Base-by-base conservation (phyloP, 2,888 invertebrate species). In the Mesorhabditis belari region DNA sequence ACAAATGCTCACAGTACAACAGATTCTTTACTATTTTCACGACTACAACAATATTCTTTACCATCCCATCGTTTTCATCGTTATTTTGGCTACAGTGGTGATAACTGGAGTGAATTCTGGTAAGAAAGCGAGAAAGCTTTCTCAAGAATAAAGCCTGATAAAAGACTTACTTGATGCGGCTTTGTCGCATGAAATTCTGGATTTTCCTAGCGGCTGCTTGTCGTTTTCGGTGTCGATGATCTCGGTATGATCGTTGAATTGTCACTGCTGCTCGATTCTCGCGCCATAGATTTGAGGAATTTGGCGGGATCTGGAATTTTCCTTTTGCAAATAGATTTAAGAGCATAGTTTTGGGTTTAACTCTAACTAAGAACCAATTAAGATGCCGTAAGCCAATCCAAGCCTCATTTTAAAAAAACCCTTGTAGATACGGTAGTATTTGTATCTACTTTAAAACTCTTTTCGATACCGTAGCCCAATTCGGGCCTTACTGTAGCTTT, bases 161-260 rank as follows among this genome's bases (percentile, higher is more conserved):
- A n/a, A n/a, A 26, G 21, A 67, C 70, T 67, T 56, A 93, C 93
- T 92, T 92, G 84, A 91, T 90, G 83, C 92, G 91, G 27, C 92
- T 90, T 84, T 92, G 92, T 81, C 92, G 86, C 92, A 93, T 92
- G 81, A 93, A 93, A 82, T 92, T 92, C 83, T 93, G 93, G 76
- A 93, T 93, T 85, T 92, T 92, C 78, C 92, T 87, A 57, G 93
- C 93, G 58, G 93, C 93, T 84, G 92, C 92, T 82, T 93, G 91
- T 82, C 91, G 90, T 64, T 90, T 87, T 75, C 90, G 86, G 55
- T 73, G 71, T n/a, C n/a, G n/a, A n/a, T n/a, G n/a, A 67, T 65
- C 4, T 60, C 63, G 63, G 55, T 71, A 71, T 21, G 71, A 68
- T 19, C 63, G 56, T 49, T 71, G 71, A 61, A 71, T 71, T 3